Evolutionary conservation across 2,797 vertebrate genomes (phyloP).

Genomic region (Micrastur ruficollis): DNA sequence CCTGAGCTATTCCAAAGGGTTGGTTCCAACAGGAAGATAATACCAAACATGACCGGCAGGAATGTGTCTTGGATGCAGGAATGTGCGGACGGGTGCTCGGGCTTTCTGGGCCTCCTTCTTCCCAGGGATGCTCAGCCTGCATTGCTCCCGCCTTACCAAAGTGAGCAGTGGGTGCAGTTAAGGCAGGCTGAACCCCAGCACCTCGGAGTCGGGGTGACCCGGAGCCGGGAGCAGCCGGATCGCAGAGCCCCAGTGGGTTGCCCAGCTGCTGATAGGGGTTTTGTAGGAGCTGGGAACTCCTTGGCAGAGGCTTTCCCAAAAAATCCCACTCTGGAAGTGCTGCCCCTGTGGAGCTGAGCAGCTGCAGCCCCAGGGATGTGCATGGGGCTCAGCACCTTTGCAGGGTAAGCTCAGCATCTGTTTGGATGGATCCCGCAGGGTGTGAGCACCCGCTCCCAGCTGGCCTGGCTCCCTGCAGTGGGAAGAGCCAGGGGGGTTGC

Average conservation of each 20-base stretch:
- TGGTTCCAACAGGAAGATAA: not conserved
- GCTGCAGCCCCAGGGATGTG: not conserved
- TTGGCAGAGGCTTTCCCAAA: not conserved
- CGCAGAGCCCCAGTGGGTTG: not conserved
- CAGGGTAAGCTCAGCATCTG: not conserved
- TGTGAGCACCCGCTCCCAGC: fast-evolving
- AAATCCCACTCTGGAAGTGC: not conserved
- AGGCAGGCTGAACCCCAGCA: no score
- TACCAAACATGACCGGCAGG: not conserved
- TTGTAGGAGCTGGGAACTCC: not conserved
- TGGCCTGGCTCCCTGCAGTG: not conserved
- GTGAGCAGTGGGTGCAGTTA: fast-evolving
- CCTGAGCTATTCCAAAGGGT: not conserved
- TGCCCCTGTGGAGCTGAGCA: not conserved
- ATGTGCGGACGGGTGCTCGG: not conserved
- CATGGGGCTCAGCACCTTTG: not conserved
- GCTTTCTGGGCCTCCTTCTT: not conserved
- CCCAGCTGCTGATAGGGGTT: not conserved
- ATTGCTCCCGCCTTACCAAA: not conserved
- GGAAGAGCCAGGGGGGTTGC: not conserved
- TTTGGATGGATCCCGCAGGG: not conserved
- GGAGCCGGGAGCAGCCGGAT: not conserved
- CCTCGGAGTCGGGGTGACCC: not conserved
- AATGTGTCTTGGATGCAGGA: not conserved
- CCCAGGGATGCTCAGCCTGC: not conserved